phyloP scores from a whole-genome alignment of 2,113 vertebrate species.

The Elgaria multicarinata region DNA sequence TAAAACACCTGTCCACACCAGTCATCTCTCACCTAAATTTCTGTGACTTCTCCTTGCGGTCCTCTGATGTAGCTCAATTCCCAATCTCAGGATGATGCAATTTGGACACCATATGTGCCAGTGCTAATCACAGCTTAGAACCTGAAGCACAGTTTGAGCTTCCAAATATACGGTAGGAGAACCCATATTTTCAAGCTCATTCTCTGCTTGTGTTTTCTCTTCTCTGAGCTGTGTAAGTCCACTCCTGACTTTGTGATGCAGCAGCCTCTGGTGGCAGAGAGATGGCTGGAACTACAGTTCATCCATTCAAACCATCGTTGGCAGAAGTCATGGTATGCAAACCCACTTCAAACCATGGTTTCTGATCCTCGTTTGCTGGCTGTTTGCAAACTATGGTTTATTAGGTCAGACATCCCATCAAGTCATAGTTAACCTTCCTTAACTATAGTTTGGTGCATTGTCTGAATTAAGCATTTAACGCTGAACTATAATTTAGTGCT shows the following conservation, averaged over 20 bases:
- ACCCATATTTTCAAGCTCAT: background rate
- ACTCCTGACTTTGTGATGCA: background rate
- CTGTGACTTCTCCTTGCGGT: background rate
- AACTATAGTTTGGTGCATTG: background rate
- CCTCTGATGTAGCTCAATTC: background rate
- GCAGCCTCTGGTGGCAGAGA: background rate
- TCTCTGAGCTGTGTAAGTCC: background rate
- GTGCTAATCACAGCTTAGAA: background rate
- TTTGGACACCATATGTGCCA: background rate
- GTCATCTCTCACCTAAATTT: background rate
- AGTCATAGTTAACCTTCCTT: background rate
- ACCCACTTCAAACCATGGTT: background rate
- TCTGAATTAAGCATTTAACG: background rate
- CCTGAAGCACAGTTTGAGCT: background rate
- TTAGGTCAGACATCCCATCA: background rate
- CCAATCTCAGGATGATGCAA: background rate
- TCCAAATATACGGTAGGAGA: background rate
- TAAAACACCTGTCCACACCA: no score
- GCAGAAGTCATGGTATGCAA: background rate
- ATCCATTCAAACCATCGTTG: background rate
- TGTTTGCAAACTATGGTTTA: background rate
- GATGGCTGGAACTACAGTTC: background rate
- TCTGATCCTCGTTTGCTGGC: background rate
- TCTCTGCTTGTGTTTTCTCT: background rate
- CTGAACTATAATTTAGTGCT: background rate